These are phyloP conservation scores for Gallinago stenura DNA, from an alignment of 2,797 vertebrate species.

Conservation along the genomic window DNA sequence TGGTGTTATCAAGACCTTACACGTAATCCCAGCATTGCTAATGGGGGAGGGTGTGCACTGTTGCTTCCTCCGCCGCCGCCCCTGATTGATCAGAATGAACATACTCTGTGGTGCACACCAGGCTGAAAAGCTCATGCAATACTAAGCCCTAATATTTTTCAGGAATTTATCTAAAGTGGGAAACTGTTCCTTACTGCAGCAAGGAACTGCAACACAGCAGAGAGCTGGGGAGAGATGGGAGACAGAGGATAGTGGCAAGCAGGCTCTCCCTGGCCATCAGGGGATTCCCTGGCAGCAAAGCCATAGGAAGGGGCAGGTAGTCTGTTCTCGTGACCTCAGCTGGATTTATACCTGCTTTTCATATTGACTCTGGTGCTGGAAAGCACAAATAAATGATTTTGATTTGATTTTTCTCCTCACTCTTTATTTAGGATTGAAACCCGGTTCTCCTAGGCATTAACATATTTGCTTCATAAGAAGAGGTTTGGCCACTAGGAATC, in stretches of 20 bases:
- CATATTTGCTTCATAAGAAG: not conserved
- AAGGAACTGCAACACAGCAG: not conserved
- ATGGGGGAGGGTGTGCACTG: not conserved
- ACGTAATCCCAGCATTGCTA: not conserved
- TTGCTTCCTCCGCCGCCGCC: not conserved
- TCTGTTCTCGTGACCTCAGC: not conserved
- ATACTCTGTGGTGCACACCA: not conserved
- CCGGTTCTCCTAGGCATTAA: not conserved
- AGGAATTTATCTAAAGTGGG: not conserved
- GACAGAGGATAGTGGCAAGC: not conserved
- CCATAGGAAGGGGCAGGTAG: fast-evolving
- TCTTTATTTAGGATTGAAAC: not conserved
- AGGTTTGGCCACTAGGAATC: not conserved
- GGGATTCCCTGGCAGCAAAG: not conserved
- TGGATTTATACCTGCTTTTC: not conserved
- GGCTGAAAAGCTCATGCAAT: not conserved
- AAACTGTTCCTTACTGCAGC: not conserved
- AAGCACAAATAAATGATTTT: not conserved
- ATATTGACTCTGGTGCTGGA: not conserved
- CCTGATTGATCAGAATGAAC: not conserved
- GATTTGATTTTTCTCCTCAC: not conserved
- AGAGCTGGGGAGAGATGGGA: not conserved
- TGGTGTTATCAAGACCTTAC: not conserved
- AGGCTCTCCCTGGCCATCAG: fast-evolving
- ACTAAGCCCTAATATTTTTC: not conserved